A percentile compares a stretch with the other conserved stretches of the same genome.
Conservation (phyloP, 2,888 invertebrate genomes). For the Euzetes globulus region DNA sequence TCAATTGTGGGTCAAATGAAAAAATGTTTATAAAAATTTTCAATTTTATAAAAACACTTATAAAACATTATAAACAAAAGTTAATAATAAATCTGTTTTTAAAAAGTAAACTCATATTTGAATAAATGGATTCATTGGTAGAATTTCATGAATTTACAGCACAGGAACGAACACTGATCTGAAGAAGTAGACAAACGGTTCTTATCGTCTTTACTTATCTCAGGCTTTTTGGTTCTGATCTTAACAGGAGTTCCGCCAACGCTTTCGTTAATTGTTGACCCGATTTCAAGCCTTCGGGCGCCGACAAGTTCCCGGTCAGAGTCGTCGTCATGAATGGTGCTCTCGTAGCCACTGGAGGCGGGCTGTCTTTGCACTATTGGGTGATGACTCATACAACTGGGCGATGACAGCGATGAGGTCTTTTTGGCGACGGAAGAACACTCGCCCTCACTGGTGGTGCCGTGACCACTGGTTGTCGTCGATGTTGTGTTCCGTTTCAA, state of each 20-base stretch:
- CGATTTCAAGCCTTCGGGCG: constrained; percentile 3
- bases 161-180: constrained; percentile 32
- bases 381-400: neutral
- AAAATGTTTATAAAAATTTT: neutral
- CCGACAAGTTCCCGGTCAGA: constrained; percentile 26
- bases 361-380: constrained; percentile 26
- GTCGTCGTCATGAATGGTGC: constrained; percentile 34
- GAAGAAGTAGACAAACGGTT: constrained; percentile 28
- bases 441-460: constrained; percentile 37
- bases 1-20: neutral
- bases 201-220: constrained; percentile 16
- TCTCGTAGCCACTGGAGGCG: constrained; percentile 34
- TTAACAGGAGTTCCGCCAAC: constrained; percentile 11
- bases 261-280: neutral
- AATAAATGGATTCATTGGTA: constrained; percentile 5
- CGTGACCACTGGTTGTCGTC: constrained; percentile 36
- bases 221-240: constrained; percentile 2
- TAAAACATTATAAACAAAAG: neutral
- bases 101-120: neutral
- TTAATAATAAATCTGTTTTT: neutral
- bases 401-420: neutral
- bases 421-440: constrained; percentile 32
- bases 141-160: constrained; percentile 34
- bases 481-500: constrained; percentile 36
- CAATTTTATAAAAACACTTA: neutral